Base-by-base conservation (phyloP, 1,140 invertebrate species). In the Brachionus asplanchnoidis region DNA sequence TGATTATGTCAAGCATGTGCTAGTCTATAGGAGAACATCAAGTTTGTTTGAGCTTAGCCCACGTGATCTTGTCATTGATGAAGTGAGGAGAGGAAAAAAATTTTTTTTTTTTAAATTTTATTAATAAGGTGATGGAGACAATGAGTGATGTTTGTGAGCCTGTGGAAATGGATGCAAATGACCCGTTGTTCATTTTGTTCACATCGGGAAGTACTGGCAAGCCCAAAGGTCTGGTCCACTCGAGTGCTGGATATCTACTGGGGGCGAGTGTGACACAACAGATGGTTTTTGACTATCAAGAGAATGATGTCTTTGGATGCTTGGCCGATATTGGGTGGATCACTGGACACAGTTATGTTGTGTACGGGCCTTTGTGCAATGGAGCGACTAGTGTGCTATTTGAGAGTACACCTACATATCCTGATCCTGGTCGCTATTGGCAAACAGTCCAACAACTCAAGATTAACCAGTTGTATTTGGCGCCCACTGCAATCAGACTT, bases 321-420 rank as follows among this genome's bases (percentile, higher is more conserved):
- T 89, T 92, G 17, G 91, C 92, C n/a, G 92, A 92, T 85, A 90
- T 92, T 82, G 92, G 92, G 14, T 92, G 92, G 91, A 92, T 92
- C 44, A 92, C 92, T 11, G 92, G 91, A 5, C 92, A 92, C 86
- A 88, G 88, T 28, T 92, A 92, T 87, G 89, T 91, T 28, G 88
- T 91, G 6, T 92, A 92, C 87, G 92, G 91, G 60, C 91, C 92
- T 14, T 87, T 92, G 12, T 87, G 88, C 17, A 92, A 92, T 87
- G 91, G 92, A 23, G 91, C 88, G 12, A 91, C 92, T 7, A 90
- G 90, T 4, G 86, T 92, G 11, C 86, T 92, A 12, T 92, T 92
- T 88, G 92, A 92, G 86, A 90, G 90, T 77, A 91, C 89, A 8
- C 92, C 92, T 5, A 87, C 88, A 8, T 92, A 92, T 86, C 92